Conservation (phyloP, 2,888 invertebrate species). For the Cataglyphis rosenhaueri region DNA sequence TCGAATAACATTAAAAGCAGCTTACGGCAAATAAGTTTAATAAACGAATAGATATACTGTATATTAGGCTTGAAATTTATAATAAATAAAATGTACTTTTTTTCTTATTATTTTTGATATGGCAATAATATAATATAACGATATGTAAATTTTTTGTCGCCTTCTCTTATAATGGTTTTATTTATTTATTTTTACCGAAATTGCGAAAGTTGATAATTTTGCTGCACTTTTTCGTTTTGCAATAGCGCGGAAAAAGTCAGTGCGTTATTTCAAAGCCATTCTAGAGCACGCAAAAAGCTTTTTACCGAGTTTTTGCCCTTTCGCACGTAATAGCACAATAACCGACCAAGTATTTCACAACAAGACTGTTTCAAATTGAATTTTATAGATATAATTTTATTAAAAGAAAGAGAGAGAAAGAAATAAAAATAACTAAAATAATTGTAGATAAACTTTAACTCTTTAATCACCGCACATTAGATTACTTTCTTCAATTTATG, state of each 20-base stretch:
- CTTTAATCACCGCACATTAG: neutral
- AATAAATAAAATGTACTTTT: constrained; percentile 36
- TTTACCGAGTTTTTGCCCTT: constrained; percentile 19
- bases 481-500: neutral
- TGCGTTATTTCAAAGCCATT: constrained; percentile 19
- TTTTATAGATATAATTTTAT: constrained; percentile 12
- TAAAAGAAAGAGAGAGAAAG: neutral
- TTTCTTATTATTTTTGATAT: constrained; percentile 23
- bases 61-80: constrained; percentile 18
- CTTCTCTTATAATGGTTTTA: neutral
- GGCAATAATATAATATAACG: neutral
- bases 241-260: constrained; percentile 13
- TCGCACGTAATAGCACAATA: constrained; percentile 15
- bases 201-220: neutral
- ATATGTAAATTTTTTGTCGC: neutral
- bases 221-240: neutral
- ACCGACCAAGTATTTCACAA: constrained; percentile 7
- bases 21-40: constrained; percentile 35
- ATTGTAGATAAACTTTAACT: constrained; percentile 5
- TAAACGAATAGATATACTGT: constrained; percentile 19
- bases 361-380: constrained; percentile 13
- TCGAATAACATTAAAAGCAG: constrained; percentile 28
- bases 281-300: constrained; percentile 26
- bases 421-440: neutral
- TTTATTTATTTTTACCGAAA: neutral